phyloP scores from a whole-genome alignment of 2,888 invertebrate genomes.

The Eupithecia abbreviata region DNA sequence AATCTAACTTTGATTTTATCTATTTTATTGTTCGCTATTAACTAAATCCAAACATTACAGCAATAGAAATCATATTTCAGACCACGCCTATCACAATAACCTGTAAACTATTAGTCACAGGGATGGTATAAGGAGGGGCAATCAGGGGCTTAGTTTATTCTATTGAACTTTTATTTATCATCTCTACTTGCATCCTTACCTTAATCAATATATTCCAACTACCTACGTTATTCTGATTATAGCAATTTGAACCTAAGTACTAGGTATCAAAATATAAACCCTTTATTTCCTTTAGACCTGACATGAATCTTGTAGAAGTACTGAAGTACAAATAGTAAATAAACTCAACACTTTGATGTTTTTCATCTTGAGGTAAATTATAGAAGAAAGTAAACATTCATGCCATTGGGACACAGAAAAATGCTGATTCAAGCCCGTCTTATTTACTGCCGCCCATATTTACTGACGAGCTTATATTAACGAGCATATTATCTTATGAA shows the following conservation, averaged over 20 bases:
- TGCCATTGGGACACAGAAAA: not conserved
- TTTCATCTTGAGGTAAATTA: too few relatives aligned
- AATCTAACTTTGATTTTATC: conserved; percentile 33
- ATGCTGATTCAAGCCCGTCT: not conserved
- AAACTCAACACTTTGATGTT: too few relatives aligned
- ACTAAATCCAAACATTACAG: conserved; percentile 32
- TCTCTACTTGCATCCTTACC: not conserved
- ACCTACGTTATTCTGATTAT: too few relatives aligned
- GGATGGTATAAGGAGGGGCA: conserved; percentile 3
- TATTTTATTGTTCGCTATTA: conserved; percentile 32
- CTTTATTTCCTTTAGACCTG: too few relatives aligned
- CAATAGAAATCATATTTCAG: conserved; percentile 36
- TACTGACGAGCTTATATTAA: too few relatives aligned
- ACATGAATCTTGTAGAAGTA: too few relatives aligned
- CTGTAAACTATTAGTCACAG: conserved; percentile 31
- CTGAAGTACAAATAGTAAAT: too few relatives aligned
- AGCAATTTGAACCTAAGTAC: not conserved
- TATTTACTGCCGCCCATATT: too few relatives aligned
- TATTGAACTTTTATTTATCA: not conserved
- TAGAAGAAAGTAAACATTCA: not conserved
- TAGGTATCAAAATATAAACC: not conserved
- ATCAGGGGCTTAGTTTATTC: not conserved
- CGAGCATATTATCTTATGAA: too few relatives aligned
- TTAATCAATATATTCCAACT: too few relatives aligned
- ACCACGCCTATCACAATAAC: conserved; percentile 40